A percentile compares a stretch with the other conserved stretches of the same genome.
Evolutionary conservation across 2,797 vertebrate genomes (phyloP).

Genomic region (Leptatherina wallacei): DNA sequence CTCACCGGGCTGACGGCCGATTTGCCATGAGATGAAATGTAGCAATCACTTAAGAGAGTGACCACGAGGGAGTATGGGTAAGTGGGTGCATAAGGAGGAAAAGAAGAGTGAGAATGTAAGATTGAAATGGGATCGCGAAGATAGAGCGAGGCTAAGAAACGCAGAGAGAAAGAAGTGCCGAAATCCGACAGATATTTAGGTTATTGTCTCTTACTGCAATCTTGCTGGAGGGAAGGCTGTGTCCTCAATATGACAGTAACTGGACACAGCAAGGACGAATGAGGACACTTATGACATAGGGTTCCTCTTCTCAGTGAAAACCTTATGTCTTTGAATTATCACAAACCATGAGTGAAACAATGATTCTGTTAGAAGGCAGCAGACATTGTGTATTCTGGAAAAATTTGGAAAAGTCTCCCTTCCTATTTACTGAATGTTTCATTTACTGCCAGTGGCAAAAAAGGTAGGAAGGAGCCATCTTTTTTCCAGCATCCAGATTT

Average conservation of each 20-base stretch:
- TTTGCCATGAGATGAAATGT: constrained; percentile 81
- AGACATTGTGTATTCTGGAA: neutral
- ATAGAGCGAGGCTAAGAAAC: constrained; percentile 50
- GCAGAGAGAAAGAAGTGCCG: constrained; percentile 26
- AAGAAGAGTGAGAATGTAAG: constrained; percentile 39
- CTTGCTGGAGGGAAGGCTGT: constrained; percentile 62
- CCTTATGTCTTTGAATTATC: constrained; percentile 50
- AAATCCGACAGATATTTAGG: constrained; percentile 75
- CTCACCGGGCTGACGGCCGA: constrained; percentile 76
- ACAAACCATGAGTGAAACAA: constrained; percentile 22
- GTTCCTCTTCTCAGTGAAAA: constrained; percentile 34
- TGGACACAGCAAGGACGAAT: constrained; percentile 72
- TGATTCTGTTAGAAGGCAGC: constrained; percentile 7
- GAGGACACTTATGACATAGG: constrained; percentile 57
- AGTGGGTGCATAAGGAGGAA: constrained; percentile 22
- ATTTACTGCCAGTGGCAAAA: neutral
- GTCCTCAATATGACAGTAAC: constrained; percentile 67
- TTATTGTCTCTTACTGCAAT: constrained; percentile 68
- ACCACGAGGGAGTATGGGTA: constrained; percentile 69
- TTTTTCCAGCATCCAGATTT: neutral
- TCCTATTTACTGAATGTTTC: neutral
- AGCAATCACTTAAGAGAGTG: constrained; percentile 83
- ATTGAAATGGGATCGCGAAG: constrained; percentile 55
- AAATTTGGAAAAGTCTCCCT: neutral
- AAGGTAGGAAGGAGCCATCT: neutral